Evolutionary conservation across 2,888 invertebrate species (phyloP), one percentile per base, ranked within the genome.

Genomic region (Ochropleura leucogaster): DNA sequence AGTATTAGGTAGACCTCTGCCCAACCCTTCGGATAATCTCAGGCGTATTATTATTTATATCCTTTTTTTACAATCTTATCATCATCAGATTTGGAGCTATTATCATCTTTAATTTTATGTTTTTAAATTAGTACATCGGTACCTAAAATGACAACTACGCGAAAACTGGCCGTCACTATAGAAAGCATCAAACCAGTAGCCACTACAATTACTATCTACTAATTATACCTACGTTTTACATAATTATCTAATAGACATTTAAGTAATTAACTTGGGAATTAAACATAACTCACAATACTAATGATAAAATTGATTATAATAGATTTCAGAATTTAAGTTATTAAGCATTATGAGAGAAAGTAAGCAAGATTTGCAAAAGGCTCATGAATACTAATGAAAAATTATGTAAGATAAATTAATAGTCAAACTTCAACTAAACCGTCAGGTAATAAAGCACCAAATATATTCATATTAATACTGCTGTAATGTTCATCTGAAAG

Each of bases 311-410:
- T 79, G 63, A 67, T 71, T 44, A 42, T 74, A 71, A 81, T 73
- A 30, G 53, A 72, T 82, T 68, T 64, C 49, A 53, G 20, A 62
- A 72, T 63, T 46, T 47, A 84, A 80, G 66, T 75, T 63, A 64
- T 75, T 63, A 64, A 68, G 12, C 64, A 57, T 55, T 55, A 57
- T 66, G 68, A 80, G 82, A 74, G 84, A 84, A 81, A 84, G 82
- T 72, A 18, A 57, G 30, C 44, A 72, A 64, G 20, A 67, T 81
- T 70, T 53, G 68, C 72, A 69, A 44, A 62, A 65, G n/a, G 0
- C 65, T 77, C 46, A 73, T 77, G 68, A 79, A 77, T 85, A 67
- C 64, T 77, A 47, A 82, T 77, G 49, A 71, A 84, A 69, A 72
- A 53, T 79, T 68, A 71, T 63, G 64, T 80, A 84, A 77, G 42